A percentile compares a stretch with the other conserved stretches of the same genome.
These are phyloP conservation scores for Vulpes lagopus DNA, from an alignment of 2,113 vertebrate species.

Conservation along the genomic window DNA sequence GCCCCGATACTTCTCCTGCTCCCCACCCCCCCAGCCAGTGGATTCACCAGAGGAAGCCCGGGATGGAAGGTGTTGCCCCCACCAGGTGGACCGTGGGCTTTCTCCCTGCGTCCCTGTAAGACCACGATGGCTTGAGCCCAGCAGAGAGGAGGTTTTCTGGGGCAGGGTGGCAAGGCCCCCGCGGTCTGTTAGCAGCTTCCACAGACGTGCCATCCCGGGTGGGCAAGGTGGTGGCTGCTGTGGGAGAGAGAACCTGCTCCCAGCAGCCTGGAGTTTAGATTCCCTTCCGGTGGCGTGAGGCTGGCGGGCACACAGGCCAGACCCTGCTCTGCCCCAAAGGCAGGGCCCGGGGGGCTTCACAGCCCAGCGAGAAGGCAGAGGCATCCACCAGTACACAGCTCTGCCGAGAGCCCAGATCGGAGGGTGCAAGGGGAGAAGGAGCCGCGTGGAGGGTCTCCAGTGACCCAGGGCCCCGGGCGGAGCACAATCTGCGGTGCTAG, in stretches of 20 bases:
- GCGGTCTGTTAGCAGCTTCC: slow-evolving; percentile 74
- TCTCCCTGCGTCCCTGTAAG: slow-evolving; percentile 47
- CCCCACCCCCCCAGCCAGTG: slow-evolving; percentile 59
- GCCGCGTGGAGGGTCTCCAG: background rate
- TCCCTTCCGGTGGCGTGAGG: slow-evolving; percentile 66
- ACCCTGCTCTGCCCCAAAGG: slow-evolving; percentile 51
- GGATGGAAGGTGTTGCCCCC: slow-evolving; percentile 65
- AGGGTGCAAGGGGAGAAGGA: slow-evolving; percentile 63
- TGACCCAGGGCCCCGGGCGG: background rate
- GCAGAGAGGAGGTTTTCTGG: slow-evolving; percentile 69
- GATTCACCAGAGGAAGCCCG: slow-evolving; percentile 64
- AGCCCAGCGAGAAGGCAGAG: slow-evolving; percentile 52
- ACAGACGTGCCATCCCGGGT: slow-evolving; percentile 68
- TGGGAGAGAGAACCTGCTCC: slow-evolving; percentile 58
- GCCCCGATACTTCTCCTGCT: slow-evolving; percentile 18
- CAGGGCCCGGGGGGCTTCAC: slow-evolving; percentile 59
- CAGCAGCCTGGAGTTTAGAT: slow-evolving; percentile 66
- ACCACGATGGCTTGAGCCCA: slow-evolving; percentile 73
- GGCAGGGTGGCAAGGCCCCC: slow-evolving; percentile 48
- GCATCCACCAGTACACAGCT: background rate
- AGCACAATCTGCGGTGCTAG: background rate
- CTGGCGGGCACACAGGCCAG: slow-evolving; percentile 59
- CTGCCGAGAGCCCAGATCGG: slow-evolving; percentile 34
- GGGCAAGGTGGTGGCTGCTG: background rate
- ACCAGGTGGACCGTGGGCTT: slow-evolving; percentile 61